These are phyloP conservation scores for Indicator indicator DNA, from an alignment of 2,113 vertebrate genomes.

Conservation along the genomic window DNA sequence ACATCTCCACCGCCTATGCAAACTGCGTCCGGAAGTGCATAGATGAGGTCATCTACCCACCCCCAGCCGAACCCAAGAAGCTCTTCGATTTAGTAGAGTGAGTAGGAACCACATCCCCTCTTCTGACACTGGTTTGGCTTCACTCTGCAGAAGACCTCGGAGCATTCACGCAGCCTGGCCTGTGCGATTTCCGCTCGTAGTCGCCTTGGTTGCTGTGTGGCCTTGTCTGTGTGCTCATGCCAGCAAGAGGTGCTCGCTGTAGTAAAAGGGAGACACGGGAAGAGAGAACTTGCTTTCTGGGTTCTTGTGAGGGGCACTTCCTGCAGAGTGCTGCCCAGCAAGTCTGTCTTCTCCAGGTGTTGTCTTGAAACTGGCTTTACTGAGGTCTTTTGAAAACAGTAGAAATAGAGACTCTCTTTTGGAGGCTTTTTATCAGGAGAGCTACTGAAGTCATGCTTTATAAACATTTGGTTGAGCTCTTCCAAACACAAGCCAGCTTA, in stretches of 20 bases:
- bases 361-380: background rate
- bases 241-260: background rate
- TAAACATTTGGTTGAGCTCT: background rate
- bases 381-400: background rate
- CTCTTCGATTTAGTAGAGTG: slow-evolving; percentile 93
- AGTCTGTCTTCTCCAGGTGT: background rate
- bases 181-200: background rate
- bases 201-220: background rate
- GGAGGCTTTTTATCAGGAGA: background rate
- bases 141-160: background rate
- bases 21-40: slow-evolving; percentile 92
- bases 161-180: accelerated
- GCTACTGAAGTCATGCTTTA: background rate
- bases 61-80: slow-evolving; percentile 88
- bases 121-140: background rate
- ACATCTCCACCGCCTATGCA: slow-evolving; percentile 94
- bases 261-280: background rate
- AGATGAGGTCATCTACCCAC: slow-evolving; percentile 92
- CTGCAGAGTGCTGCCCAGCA: background rate
- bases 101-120: slow-evolving; percentile 60
- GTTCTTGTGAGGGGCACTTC: background rate
- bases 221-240: background rate
- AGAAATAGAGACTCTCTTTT: background rate
- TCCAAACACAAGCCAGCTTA: background rate
- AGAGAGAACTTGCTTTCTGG: background rate